phyloP scores from a whole-genome alignment of 2,113 vertebrate species.

The Hippopotamus amphibius region DNA sequence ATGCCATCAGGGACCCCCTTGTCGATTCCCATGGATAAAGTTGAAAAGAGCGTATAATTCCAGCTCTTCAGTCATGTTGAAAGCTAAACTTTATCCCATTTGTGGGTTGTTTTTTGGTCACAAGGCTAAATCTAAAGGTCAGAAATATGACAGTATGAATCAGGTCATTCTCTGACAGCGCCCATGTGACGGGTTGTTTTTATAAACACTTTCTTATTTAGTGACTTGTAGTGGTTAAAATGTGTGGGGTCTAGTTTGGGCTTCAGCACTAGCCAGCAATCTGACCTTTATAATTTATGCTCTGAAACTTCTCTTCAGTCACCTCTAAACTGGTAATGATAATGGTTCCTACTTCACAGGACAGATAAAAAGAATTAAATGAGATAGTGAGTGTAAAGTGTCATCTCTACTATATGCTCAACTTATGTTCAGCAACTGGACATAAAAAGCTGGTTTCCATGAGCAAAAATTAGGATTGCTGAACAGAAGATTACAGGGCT shows the following conservation, averaged over 20 bases:
- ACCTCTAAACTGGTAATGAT: not conserved
- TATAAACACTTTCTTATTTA: not conserved
- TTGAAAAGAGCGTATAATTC: not conserved
- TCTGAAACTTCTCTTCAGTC: not conserved
- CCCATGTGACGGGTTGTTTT: not conserved
- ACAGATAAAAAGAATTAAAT: not conserved
- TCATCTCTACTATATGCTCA: not conserved
- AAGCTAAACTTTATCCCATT: not conserved
- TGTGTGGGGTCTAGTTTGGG: not conserved
- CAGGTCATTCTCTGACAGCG: not conserved
- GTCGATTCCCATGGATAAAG: not conserved
- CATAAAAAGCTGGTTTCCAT: not conserved
- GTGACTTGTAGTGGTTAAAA: not conserved
- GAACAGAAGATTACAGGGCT: not conserved
- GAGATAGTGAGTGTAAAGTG: not conserved
- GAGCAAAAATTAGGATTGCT: not conserved
- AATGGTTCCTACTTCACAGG: not conserved
- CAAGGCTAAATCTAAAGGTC: not conserved
- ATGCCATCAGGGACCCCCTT: not conserved
- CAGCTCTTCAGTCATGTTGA: not conserved
- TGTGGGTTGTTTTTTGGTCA: not conserved
- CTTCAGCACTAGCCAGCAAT: not conserved
- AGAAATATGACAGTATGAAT: not conserved
- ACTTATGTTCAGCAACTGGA: not conserved
- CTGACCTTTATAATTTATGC: not conserved